Base-by-base conservation (phyloP, 2,797 vertebrate species). In the Tadarida brasiliensis region DNA sequence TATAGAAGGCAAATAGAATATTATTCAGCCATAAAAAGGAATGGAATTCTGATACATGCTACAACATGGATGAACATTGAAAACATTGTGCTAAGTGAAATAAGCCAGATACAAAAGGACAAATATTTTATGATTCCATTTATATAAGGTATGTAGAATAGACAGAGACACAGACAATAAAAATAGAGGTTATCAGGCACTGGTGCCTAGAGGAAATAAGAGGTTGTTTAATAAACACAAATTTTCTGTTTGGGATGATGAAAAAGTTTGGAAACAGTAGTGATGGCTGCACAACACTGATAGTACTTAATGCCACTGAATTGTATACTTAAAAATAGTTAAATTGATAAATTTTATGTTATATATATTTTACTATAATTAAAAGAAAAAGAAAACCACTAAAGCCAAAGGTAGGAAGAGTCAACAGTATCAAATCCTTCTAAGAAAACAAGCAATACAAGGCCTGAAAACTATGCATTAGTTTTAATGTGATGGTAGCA, bases 1-100 rank as follows among this genome's bases (percentile, higher is more conserved):
- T 5, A 1, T 71, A 44, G 22, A 44, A 71, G 68, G 68, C 35
- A 44, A 87, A 51, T 24, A n/a, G 54, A 86, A 6, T 95, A 56
- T 59, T 77, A 71, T 91, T 96, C 33, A 87, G 28, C 61, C 47
- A 93, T 51, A 47, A 90, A 90, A 93, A 77, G 28, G 56, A 82
- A 78, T 54, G 16, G 11, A 73, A 78, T 35, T 71, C 49, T 51
- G 26, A 83, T 44, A 54, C 9, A 87, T 82, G 54, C 22, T 71
- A 54, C 9, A 47, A 73, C 12, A 65, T 39, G 26, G 30, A 56
- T 57, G 5, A 87, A 96, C 11, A 28, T 9, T 87, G 28, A 87
- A 89, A 77, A 87, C 7, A 70, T 68, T 49, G 70, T 15, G 30
- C 44, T 78, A 73, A 73, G 14, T 74, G 44, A 94, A 94, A 90